These are phyloP conservation scores for Furcula furcula DNA, from an alignment of 2,888 invertebrate genomes.

Conservation along the genomic window DNA sequence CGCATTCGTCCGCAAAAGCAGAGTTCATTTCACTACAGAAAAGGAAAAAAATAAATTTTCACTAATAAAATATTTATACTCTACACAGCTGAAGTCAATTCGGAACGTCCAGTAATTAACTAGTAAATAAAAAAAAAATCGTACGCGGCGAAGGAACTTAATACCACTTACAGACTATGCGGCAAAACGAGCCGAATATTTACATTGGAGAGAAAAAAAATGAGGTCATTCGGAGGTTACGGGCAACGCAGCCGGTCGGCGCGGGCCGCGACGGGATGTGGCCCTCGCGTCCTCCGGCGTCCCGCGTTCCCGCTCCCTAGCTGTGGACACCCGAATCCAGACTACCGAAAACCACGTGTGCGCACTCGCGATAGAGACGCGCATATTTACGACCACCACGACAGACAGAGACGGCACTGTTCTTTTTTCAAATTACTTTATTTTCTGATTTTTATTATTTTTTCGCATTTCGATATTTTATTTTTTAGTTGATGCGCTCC, in stretches of 20 bases:
- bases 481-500: conserved; percentile 81
- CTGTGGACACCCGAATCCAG: conserved; percentile 37
- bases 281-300: conserved; percentile 42
- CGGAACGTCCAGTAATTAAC: conserved; percentile 49
- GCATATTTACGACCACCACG: conserved; percentile 21
- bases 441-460: conserved; percentile 80
- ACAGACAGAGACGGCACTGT: conserved; percentile 49
- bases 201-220: conserved; percentile 81
- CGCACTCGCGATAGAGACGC: conserved; percentile 61
- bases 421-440: conserved; percentile 81
- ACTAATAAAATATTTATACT: conserved; percentile 49
- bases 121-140: conserved; percentile 40
- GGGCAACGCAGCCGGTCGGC: conserved; percentile 79
- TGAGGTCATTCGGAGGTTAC: conserved; percentile 80
- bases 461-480: conserved; percentile 82
- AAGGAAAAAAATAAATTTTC: conserved; percentile 41
- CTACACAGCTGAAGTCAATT: conserved; percentile 50
- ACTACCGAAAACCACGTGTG: conserved; percentile 71
- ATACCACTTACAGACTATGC: conserved; percentile 80
- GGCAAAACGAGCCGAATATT: conserved; percentile 79
- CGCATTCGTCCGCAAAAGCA: conserved; percentile 45
- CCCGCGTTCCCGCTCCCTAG: conserved; percentile 35
- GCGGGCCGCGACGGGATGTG: conserved; percentile 79
- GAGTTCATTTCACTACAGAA: conserved; percentile 52
- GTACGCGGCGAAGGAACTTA: conserved; percentile 73